Evolutionary conservation across 30 jellyfish, hydroid and myxozoan species (phyloP).

Genomic region (Catostylus mosaicus): DNA sequence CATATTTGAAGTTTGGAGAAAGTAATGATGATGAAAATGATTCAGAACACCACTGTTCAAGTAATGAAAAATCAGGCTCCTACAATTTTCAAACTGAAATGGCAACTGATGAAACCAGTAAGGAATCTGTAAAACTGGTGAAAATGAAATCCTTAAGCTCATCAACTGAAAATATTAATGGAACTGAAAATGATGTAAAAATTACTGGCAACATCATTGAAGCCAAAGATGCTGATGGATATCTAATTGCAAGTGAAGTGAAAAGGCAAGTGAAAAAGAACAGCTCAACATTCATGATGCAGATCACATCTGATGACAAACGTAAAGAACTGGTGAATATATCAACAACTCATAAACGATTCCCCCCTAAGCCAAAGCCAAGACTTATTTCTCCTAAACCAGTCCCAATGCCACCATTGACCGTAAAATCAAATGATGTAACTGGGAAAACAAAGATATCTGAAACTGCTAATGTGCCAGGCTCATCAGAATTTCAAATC

Average conservation of each 20-base stretch:
- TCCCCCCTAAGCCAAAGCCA: neutral
- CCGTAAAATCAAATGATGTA: neutral
- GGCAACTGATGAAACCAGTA: neutral
- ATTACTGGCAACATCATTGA: neutral
- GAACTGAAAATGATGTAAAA: neutral
- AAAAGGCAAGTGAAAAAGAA: neutral
- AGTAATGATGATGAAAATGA: neutral
- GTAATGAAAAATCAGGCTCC: neutral
- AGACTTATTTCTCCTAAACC: neutral
- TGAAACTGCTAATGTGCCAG: neutral
- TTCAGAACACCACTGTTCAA: neutral
- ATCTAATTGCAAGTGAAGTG: neutral
- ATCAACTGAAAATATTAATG: neutral
- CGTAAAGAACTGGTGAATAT: neutral
- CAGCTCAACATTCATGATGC: neutral
- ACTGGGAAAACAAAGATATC: neutral
- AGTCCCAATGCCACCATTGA: neutral
- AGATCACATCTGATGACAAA: neutral
- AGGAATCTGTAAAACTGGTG: constrained; percentile 1
- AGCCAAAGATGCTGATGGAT: neutral
- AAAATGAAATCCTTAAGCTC: neutral
- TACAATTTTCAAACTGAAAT: neutral
- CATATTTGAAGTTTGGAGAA: neutral
- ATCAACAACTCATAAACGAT: neutral
- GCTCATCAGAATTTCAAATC: neutral